Evolutionary conservation across 2,113 vertebrate genomes (phyloP).

Genomic region (Anolis sagrei): DNA sequence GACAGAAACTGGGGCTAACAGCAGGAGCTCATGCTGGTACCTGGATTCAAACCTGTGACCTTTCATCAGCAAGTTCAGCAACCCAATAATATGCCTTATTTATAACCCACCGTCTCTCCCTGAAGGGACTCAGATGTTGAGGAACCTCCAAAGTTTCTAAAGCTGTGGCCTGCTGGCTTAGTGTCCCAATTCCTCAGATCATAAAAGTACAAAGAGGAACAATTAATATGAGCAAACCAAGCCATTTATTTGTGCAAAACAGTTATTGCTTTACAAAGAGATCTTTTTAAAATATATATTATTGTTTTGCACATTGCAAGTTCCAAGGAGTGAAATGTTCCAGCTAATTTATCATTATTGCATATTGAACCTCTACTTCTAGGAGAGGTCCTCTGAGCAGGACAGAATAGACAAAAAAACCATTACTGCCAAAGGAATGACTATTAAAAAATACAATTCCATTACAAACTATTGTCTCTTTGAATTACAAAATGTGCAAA

Average conservation of each 20-base stretch:
- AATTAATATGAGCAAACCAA: background rate
- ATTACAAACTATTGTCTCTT: constrained; percentile 58
- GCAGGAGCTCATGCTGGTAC: too few species aligned
- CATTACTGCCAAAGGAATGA: constrained; percentile 41
- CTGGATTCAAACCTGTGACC: too few species aligned
- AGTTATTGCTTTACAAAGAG: background rate
- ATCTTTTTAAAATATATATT: background rate
- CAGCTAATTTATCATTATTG: constrained; percentile 19
- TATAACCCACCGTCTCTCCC: too few species aligned
- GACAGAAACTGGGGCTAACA: too few species aligned
- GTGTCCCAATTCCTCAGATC: too few species aligned
- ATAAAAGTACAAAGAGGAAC: background rate
- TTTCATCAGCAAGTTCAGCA: too few species aligned
- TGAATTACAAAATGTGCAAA: constrained; percentile 67
- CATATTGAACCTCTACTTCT: constrained; percentile 34
- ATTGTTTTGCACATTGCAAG: background rate
- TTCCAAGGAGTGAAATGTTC: constrained; percentile 37
- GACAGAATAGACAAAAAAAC: constrained; percentile 7
- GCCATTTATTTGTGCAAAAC: constrained; percentile 7
- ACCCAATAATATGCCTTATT: too few species aligned
- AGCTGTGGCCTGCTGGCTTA: too few species aligned
- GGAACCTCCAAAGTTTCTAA: too few species aligned
- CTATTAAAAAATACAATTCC: constrained; percentile 46
- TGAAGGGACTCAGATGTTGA: too few species aligned
- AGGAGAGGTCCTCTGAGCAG: constrained; percentile 5